phyloP scores from a whole-genome alignment of 64 coral and sea anemone species.

The Pocillopora damicornis region DNA sequence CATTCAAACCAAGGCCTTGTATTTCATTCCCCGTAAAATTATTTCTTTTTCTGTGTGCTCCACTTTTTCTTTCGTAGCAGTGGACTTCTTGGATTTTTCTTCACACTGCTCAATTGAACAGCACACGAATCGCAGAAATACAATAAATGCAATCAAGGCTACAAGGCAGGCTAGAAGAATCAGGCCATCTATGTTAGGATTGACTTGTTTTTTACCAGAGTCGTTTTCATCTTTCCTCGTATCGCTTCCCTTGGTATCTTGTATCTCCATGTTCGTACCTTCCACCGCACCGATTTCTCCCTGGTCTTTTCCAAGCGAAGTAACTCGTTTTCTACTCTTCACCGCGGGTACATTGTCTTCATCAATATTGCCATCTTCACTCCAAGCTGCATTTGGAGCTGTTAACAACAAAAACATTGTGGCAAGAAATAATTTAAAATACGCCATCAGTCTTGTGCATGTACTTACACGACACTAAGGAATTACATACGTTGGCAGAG shows the following conservation, averaged over 20 bases:
- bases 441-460: background rate
- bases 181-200: constrained; percentile 9
- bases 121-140: constrained; percentile 4
- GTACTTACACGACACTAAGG: background rate
- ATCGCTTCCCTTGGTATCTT: background rate
- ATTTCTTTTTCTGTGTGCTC: constrained; percentile 22
- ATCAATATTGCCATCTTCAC: background rate
- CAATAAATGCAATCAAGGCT: background rate
- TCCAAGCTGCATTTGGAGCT: background rate
- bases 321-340: background rate
- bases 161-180: constrained; percentile 12
- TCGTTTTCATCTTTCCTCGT: background rate
- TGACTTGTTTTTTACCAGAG: background rate
- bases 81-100: background rate
- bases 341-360: background rate
- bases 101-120: constrained; percentile 14
- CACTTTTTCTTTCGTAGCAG: background rate
- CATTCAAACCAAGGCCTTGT: constrained; percentile 8
- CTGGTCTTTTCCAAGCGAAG: background rate
- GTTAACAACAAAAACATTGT: background rate
- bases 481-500: background rate
- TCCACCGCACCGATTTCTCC: background rate
- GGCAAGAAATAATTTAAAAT: background rate
- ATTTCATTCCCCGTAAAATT: background rate
- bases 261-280: background rate